Percentiles rank a stretch among this genome's conserved stretches.
Evolutionary conservation across 2,113 vertebrate genomes (phyloP).

Genomic region (Salvator merianae): DNA sequence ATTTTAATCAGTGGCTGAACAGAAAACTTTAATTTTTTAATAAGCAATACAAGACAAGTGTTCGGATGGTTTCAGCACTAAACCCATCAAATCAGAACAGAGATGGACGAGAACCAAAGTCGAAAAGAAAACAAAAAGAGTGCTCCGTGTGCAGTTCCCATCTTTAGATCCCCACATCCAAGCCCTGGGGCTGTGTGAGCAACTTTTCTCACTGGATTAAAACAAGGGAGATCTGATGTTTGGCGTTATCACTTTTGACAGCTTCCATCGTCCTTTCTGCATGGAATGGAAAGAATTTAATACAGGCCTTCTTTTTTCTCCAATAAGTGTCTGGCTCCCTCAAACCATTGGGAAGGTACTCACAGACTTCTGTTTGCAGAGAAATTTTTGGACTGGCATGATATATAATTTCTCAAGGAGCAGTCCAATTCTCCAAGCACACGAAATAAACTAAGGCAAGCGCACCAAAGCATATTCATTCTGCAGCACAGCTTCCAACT

Average conservation of each 20-base stretch:
- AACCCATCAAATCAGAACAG: constrained; percentile 5
- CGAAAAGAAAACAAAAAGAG: not conserved
- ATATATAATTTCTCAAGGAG: not conserved
- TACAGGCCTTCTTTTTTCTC: not conserved
- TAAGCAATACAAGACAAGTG: constrained; percentile 6
- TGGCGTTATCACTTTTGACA: not conserved
- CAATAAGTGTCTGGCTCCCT: not conserved
- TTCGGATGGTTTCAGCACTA: constrained; percentile 10
- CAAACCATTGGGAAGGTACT: not conserved
- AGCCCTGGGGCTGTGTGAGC: not conserved
- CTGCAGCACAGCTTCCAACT: not conserved
- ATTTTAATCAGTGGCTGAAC: constrained; percentile 41
- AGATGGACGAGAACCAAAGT: constrained; percentile 1
- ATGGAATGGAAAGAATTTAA: not conserved
- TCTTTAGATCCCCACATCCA: not conserved
- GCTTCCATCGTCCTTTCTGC: not conserved
- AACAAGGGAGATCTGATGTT: not conserved
- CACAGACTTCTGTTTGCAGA: not conserved
- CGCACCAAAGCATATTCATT: not conserved
- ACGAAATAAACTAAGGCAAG: not conserved
- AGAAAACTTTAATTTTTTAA: constrained; percentile 44
- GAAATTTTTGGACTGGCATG: not conserved
- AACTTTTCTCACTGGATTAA: not conserved
- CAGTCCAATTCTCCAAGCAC: not conserved
- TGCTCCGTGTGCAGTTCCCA: not conserved